Conservation (phyloP, 1,140 invertebrate genomes). For the Trinorchestia longiramus region DNA sequence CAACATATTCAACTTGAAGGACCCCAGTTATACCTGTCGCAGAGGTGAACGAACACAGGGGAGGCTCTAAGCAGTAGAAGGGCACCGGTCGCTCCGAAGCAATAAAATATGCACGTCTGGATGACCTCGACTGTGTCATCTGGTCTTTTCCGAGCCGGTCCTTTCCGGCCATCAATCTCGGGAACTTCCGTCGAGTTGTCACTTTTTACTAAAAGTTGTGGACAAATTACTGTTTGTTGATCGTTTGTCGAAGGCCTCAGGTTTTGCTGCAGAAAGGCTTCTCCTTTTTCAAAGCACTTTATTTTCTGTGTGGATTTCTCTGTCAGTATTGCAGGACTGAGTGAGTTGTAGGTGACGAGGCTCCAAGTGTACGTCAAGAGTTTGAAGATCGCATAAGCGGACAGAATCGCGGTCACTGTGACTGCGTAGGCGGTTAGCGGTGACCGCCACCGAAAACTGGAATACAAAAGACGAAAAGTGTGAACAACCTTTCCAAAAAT, state of each 20-base stretch:
- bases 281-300: background rate
- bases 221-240: background rate
- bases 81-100: background rate
- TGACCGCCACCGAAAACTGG: background rate
- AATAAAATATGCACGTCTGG: constrained; percentile 14
- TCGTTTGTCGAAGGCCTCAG: background rate
- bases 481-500: background rate
- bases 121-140: background rate
- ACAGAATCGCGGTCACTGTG: background rate
- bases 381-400: background rate
- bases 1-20: background rate
- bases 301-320: background rate
- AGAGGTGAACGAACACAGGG: background rate
- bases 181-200: background rate
- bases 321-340: too few species aligned
- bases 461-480: background rate
- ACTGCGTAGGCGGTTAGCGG: background rate
- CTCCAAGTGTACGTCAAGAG: background rate
- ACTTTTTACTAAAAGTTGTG: background rate
- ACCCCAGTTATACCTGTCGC: background rate
- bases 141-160: background rate
- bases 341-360: background rate
- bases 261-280: background rate
- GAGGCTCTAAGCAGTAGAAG: background rate
- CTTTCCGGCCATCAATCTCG: background rate